Evolutionary conservation across 2,113 vertebrate genomes (phyloP).

Genomic region (Hyperopisus bebe): DNA sequence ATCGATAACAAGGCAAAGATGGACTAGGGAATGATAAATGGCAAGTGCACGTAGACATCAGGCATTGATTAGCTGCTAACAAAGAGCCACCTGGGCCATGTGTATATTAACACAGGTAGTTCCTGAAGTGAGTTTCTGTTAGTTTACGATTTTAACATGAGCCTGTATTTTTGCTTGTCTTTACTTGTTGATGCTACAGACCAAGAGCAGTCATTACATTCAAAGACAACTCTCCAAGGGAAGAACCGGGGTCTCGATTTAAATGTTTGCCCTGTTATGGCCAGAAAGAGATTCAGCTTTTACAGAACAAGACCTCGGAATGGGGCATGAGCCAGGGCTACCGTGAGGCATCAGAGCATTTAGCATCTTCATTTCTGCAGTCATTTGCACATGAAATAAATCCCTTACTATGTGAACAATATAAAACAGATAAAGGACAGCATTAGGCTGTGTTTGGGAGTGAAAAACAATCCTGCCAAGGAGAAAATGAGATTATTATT

Average conservation of each 20-base stretch:
- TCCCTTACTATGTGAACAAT: neutral
- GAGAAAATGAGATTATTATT: neutral
- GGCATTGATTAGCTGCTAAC: neutral
- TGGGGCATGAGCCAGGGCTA: neutral
- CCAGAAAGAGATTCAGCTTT: neutral
- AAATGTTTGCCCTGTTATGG: neutral
- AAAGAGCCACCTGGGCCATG: neutral
- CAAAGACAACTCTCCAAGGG: neutral
- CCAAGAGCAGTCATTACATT: neutral
- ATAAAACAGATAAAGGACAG: neutral
- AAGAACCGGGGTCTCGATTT: neutral
- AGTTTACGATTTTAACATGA: neutral
- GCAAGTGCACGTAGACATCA: neutral
- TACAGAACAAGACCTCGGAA: neutral
- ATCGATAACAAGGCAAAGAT: constrained; percentile 2
- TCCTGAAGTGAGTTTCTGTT: neutral
- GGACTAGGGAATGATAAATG: neutral
- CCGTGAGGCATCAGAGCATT: neutral
- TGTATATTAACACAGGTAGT: neutral
- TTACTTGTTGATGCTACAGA: constrained; percentile 2
- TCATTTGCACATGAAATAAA: neutral
- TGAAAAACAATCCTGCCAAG: neutral
- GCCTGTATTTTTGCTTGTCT: constrained; percentile 5
- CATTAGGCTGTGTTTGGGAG: neutral
- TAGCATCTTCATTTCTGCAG: neutral